Evolutionary conservation across 2,113 vertebrate genomes (phyloP), one percentile per base, ranked within the genome.

Genomic region (Chloropsis hardwickii): DNA sequence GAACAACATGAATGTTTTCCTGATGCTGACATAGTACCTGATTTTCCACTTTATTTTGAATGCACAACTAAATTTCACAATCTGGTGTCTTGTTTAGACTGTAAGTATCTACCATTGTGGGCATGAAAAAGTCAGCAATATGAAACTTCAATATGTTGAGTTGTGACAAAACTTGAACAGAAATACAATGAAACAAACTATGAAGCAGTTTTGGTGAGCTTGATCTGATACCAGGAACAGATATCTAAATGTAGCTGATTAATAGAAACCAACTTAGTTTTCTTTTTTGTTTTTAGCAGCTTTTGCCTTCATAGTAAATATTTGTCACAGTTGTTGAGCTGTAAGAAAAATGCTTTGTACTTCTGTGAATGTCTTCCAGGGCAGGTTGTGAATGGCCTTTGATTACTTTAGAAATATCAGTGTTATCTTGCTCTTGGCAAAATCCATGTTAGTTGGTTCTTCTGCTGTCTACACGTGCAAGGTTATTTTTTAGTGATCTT

Each of bases 241-340:
- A 60, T 92, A 61, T 92, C 85, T 88, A 88, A 95, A 88, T 86
- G 88, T 57, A 71, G 65, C 37, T 83, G 71, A 85, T 93, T 83
- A 90, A 70, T 70, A 80, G 83, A 95, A 96, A 93, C 71, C 56
- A 66, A 40, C 47, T 76, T 50, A 4, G 64, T 88, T 82, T 62
- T 65, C 4, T 62, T 12, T 67, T 51, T 44, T 62, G 48, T 90
- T 91, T 79, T 69, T n/a, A 33, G 10, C 42, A 61, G 27, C 70
- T 90, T 91, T 90, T 12, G 15, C 53, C 44, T 21, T 86, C 79
- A 44, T 74, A 86, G 86, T 88, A 96, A 93, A 94, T 96, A 92
- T 90, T 86, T 84, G 22, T 85, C 40, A 14, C 24, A 44, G 14
- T 74, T 81, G 28, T 94, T 87, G 73, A 89, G 27, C 76, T 79